Conservation (phyloP, 2,797 vertebrate species). For the Arctocebus calabarensis region DNA sequence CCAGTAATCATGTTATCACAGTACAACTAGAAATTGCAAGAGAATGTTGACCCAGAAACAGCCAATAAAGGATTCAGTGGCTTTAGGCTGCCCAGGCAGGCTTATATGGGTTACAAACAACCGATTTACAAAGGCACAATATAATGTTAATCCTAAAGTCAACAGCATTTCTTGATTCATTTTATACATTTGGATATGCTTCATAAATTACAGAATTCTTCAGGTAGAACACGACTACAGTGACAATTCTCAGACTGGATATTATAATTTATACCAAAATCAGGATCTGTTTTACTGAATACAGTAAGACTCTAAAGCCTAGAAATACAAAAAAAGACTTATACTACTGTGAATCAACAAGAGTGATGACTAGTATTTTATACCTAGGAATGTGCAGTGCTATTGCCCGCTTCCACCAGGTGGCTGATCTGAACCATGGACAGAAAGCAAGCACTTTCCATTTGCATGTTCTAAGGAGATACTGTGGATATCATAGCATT, state of each 20-base stretch:
- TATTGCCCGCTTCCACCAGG: constrained; percentile 8
- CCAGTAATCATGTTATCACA: constrained; percentile 19
- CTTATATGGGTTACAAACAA: constrained; percentile 19
- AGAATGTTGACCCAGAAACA: constrained; percentile 75
- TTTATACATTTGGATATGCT: background rate
- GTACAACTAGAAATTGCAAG: constrained; percentile 48
- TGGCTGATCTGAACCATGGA: background rate
- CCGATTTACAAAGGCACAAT: background rate
- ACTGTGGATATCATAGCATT: background rate
- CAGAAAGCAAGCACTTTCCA: background rate
- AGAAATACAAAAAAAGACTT: background rate
- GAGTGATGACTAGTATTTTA: background rate
- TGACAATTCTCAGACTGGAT: background rate
- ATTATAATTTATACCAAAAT: constrained; percentile 15
- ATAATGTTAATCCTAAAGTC: background rate
- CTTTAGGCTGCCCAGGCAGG: background rate
- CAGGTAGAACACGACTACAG: background rate
- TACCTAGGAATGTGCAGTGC: background rate
- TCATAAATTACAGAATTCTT: constrained; percentile 11
- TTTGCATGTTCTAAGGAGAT: constrained; percentile 21
- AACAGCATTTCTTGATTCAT: background rate
- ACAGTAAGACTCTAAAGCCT: constrained; percentile 1
- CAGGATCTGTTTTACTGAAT: background rate
- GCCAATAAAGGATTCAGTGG: constrained; percentile 20
- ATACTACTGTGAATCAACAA: background rate